phyloP scores from a whole-genome alignment of 1,140 invertebrate species.

The Drosophila prosaltans region DNA sequence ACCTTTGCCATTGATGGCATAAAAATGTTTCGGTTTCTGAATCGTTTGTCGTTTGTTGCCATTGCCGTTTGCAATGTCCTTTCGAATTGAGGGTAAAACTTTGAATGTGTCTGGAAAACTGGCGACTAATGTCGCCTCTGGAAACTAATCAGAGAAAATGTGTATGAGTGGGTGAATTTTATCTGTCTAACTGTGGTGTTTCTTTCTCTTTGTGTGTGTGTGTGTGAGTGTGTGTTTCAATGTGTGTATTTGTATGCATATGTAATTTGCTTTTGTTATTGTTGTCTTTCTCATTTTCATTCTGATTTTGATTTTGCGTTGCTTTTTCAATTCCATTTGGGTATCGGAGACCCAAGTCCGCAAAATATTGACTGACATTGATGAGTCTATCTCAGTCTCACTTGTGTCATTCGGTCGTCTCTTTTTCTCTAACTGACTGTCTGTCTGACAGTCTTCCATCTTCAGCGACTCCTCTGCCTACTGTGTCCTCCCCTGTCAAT shows the following conservation, averaged over 20 bases:
- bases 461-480: not conserved
- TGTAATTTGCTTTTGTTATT: constrained; percentile 77
- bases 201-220: not conserved
- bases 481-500: not conserved
- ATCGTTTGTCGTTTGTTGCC: not conserved
- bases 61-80: not conserved
- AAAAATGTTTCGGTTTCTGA: constrained; percentile 10
- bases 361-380: constrained; percentile 79
- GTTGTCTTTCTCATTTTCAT: constrained; percentile 59
- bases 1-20: constrained; percentile 12
- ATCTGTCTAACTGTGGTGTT: not conserved
- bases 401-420: constrained; percentile 38
- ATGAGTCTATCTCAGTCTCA: constrained; percentile 42
- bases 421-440: constrained; percentile 6
- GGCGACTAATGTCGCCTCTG: constrained; percentile 22
- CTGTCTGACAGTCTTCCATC: constrained; percentile 1
- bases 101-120: constrained; percentile 20
- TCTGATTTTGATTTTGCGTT: constrained; percentile 44
- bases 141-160: constrained; percentile 23
- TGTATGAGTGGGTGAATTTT: constrained; percentile 1
- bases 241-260: constrained; percentile 66
- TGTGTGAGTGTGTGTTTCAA: constrained; percentile 7
- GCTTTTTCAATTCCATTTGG: constrained; percentile 60
- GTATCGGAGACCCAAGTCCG: constrained; percentile 30
- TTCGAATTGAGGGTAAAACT: constrained; percentile 11